Base-by-base conservation (phyloP, 2,888 invertebrate species). In the Acanthococcus lagerstroemiae region DNA sequence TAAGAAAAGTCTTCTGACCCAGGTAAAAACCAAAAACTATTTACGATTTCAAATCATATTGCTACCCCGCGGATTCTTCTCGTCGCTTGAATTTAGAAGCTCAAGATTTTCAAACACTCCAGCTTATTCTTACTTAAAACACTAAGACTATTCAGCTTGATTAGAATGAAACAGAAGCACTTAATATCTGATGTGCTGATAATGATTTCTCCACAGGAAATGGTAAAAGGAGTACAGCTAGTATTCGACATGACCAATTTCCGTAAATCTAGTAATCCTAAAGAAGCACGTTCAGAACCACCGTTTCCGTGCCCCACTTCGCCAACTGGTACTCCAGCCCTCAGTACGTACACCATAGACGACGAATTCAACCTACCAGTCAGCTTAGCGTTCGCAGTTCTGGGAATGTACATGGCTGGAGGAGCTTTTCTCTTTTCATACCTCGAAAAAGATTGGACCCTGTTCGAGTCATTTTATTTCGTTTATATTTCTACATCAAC, bases 401-500 rank as follows among this genome's bases (percentile, higher is more conserved):
- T 95, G 17, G 76, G 95, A 0, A 76, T 85, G 0, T 97, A 97
- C 77, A 92, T 96, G 52, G 82, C 94, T 67, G 76, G 89, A 17
- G 96, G 96, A 0, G 91, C 92, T 0, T 80, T 85, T 1, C 83
- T 88, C 1, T 95, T 89, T 73, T 84, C 82, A 37, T 74, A 83
- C 17, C 22, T 54, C 6, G 85, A 86, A 82, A 90, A 90, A 76
- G 79, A 81, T 0, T 97, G 96, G 96, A 81, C 82, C n/a, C 90
- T 92, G 76, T 88, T 95, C 73, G 90, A 92, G 68, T 86, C 95
- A 0, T 93, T 97, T 75, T 97, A 97, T 77, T 97, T 96, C 75
- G 91, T 96, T 4, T 96, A 96, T 75, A 90, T 96, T 72, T 94
- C 95, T 0, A 90, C 95, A 85, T 91, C 93, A 1, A 97, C 96